Conservation (phyloP, 2,113 vertebrate species). For the Macroglossus sobrinus region DNA sequence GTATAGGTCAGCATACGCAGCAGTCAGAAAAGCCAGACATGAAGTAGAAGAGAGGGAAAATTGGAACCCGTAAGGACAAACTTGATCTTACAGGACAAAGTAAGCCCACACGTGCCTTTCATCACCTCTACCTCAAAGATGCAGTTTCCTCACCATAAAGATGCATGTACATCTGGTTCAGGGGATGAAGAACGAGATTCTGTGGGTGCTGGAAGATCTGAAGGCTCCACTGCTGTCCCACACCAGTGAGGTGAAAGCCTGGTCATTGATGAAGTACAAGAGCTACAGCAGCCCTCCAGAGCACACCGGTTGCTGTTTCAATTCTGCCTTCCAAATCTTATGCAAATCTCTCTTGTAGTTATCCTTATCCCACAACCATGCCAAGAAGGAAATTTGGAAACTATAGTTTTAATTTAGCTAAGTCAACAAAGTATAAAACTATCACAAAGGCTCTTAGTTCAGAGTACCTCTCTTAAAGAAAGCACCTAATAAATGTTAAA, state of each 20-base stretch:
- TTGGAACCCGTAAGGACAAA: neutral
- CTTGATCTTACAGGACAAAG: neutral
- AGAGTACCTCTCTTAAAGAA: neutral
- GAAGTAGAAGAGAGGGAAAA: neutral
- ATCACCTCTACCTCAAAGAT: neutral
- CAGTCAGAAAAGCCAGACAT: neutral
- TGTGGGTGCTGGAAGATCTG: neutral
- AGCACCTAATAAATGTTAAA: neutral
- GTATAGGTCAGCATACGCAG: neutral
- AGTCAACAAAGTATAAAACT: neutral
- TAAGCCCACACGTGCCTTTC: neutral
- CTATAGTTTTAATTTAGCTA: neutral
- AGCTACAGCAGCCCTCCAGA: neutral
- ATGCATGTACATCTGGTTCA: neutral
- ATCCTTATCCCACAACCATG: neutral
- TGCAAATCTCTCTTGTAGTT: neutral
- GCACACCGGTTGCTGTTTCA: neutral
- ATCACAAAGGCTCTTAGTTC: neutral
- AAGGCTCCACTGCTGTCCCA: neutral
- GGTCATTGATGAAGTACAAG: fast-evolving
- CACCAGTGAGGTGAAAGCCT: neutral
- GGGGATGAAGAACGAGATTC: neutral
- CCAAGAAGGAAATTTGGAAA: neutral
- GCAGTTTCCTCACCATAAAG: neutral
- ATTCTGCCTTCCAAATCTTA: neutral